A percentile compares a stretch with the other conserved stretches of the same genome.
These are phyloP conservation scores for Thecocarcelia acutangulata DNA, from an alignment of 2,888 invertebrate species.

Conservation along the genomic window DNA sequence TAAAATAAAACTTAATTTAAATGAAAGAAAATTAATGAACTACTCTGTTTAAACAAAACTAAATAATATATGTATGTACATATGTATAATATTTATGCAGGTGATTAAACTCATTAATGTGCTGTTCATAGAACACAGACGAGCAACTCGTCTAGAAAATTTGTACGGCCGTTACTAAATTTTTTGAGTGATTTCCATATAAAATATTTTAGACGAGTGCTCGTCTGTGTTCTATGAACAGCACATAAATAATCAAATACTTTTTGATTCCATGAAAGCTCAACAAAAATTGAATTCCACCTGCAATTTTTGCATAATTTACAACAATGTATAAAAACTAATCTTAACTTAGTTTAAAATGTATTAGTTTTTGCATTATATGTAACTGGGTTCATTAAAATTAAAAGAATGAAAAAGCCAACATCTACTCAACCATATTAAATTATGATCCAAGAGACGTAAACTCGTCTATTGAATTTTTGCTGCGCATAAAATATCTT, in stretches of 20 bases:
- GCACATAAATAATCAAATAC: neutral
- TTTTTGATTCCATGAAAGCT: neutral
- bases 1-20: slow-evolving; percentile 3
- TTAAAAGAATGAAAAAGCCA: slow-evolving; percentile 26
- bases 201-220: no score
- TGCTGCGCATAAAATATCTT: slow-evolving; percentile 25
- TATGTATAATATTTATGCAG: no score
- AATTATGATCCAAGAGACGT: slow-evolving; percentile 38
- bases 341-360: neutral
- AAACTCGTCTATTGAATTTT: slow-evolving; percentile 20
- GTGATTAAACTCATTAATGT: slow-evolving; percentile 9
- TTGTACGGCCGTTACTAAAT: no score
- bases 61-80: neutral
- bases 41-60: neutral
- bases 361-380: neutral
- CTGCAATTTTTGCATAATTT: slow-evolving; percentile 43
- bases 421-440: slow-evolving; percentile 50
- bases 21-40: neutral
- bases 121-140: no score
- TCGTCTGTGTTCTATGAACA: no score
- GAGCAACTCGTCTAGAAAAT: no score
- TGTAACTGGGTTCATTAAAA: slow-evolving; percentile 27
- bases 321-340: slow-evolving; percentile 14
- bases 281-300: slow-evolving; percentile 20
- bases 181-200: no score